phyloP scores from a whole-genome alignment of 2,888 invertebrate genomes.

The Xestia xanthographa region DNA sequence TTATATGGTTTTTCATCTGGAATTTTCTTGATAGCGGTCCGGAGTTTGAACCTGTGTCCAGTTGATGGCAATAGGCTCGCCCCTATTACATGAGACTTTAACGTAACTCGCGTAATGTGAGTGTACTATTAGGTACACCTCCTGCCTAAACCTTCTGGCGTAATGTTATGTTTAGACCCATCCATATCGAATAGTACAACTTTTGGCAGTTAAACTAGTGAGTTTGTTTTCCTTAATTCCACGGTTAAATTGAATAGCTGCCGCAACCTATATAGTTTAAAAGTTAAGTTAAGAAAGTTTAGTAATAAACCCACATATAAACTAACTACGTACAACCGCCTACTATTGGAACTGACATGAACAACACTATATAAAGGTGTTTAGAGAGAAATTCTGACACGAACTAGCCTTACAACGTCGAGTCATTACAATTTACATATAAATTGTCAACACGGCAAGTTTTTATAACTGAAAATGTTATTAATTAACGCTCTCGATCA shows the following conservation, averaged over 20 bases:
- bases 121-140: too few relatives aligned
- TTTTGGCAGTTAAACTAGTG: not conserved
- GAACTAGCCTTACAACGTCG: not conserved
- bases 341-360: not conserved
- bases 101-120: too few relatives aligned
- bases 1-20: not conserved
- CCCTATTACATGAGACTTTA: too few relatives aligned
- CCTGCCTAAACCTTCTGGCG: not conserved
- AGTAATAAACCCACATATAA: not conserved
- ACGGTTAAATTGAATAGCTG: not conserved
- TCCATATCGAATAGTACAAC: not conserved
- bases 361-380: slow-evolving; percentile 13
- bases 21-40: too few relatives aligned
- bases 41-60: too few relatives aligned
- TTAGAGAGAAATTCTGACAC: not conserved
- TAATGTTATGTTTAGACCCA: not conserved
- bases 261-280: not conserved
- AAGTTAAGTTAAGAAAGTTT: not conserved
- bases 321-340: not conserved
- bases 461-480: not conserved
- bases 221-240: not conserved
- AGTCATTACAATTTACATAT: not conserved
- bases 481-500: too few relatives aligned
- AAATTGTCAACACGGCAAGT: not conserved
- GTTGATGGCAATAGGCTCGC: too few relatives aligned